These are phyloP conservation scores for Sphyrna mokarran DNA, from an alignment of 2,113 vertebrate genomes.

Conservation along the genomic window DNA sequence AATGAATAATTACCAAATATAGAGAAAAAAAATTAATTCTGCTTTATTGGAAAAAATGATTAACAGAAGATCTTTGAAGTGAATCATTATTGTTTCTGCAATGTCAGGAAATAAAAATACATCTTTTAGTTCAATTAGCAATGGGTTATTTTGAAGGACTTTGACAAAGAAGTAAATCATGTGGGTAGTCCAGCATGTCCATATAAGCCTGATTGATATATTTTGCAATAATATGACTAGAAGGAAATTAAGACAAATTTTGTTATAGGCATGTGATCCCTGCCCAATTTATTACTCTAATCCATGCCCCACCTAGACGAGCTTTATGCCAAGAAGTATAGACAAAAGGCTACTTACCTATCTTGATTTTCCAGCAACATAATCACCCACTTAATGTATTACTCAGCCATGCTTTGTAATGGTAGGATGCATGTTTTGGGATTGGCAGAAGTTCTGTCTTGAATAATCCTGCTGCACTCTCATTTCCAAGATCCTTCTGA, in stretches of 20 bases:
- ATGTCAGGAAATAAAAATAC: no score
- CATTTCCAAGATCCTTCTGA: neutral
- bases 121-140: neutral
- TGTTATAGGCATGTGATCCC: neutral
- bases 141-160: neutral
- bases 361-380: neutral
- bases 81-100: no score
- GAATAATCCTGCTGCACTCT: neutral
- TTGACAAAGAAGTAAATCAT: neutral
- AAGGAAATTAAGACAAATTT: neutral
- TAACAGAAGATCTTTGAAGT: no score
- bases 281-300: neutral
- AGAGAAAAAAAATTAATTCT: no score
- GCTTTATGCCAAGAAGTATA: neutral
- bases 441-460: no score
- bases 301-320: neutral
- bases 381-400: neutral
- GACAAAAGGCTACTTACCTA: neutral
- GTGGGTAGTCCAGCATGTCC: neutral
- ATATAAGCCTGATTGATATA: neutral
- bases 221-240: neutral
- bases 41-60: no score
- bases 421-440: neutral
- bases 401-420: neutral
- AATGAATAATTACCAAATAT: no score